phyloP scores from a whole-genome alignment of 2,113 vertebrate species.

The Ranitomeya variabilis region DNA sequence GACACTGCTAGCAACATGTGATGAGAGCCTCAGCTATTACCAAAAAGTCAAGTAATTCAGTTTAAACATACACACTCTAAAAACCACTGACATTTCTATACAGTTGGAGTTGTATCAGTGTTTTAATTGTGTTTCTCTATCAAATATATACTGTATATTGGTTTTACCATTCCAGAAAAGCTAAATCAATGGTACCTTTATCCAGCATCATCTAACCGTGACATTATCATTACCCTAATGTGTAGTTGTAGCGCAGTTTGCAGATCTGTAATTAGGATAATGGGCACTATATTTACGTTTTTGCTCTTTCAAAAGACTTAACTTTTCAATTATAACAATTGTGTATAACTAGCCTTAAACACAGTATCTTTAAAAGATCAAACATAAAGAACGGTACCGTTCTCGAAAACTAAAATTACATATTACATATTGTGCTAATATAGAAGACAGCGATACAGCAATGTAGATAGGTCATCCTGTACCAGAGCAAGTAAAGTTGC shows the following conservation, averaged over 20 bases:
- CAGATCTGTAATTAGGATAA: slow-evolving; percentile 15
- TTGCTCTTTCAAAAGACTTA: not conserved
- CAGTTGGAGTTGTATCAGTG: too few relatives aligned
- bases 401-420: not conserved
- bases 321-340: slow-evolving; percentile 12
- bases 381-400: not conserved
- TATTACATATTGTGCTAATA: too few relatives aligned
- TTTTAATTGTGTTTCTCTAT: too few relatives aligned
- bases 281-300: not conserved
- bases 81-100: too few relatives aligned
- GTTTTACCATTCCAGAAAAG: not conserved
- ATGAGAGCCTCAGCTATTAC: too few relatives aligned
- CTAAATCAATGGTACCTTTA: not conserved
- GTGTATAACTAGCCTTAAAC: not conserved
- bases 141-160: not conserved
- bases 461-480: not conserved
- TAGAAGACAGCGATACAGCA: too few relatives aligned
- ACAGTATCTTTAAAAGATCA: not conserved
- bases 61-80: too few relatives aligned
- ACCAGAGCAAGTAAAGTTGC: not conserved
- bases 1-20: too few relatives aligned
- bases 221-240: not conserved
- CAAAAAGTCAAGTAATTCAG: too few relatives aligned
- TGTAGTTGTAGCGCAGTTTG: not conserved
- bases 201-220: not conserved